phyloP scores from a whole-genome alignment of 2,113 vertebrate genomes.

The Engystomops pustulosus region DNA sequence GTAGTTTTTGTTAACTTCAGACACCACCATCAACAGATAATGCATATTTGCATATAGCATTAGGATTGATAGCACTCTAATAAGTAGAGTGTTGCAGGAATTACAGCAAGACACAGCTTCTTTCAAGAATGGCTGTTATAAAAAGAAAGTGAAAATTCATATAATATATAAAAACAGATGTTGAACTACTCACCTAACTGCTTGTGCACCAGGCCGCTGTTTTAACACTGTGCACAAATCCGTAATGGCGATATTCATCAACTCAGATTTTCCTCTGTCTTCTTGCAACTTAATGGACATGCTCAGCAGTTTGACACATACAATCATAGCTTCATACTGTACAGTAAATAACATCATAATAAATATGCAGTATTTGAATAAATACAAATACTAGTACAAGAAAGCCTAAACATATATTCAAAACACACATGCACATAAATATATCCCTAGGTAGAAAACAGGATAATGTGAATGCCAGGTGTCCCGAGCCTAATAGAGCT shows the following conservation, averaged over 20 bases:
- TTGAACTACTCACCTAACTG: slow-evolving; percentile 81
- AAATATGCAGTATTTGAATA: not conserved
- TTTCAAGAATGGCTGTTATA: slow-evolving; percentile 12
- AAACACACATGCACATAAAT: too few species aligned
- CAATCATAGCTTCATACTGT: slow-evolving; percentile 94
- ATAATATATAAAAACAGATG: not conserved
- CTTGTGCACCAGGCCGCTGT: slow-evolving; percentile 92
- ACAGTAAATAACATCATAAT: slow-evolving; percentile 45
- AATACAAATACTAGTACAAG: not conserved
- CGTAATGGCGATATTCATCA: slow-evolving; percentile 85
- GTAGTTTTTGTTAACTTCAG: too few species aligned
- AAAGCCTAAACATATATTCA: not conserved
- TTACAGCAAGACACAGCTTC: not conserved
- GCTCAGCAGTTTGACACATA: slow-evolving; percentile 85
- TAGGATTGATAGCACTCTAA: not conserved
- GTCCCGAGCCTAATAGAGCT: too few species aligned
- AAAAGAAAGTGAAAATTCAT: not conserved
- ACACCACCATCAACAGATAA: too few species aligned
- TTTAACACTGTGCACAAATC: slow-evolving; percentile 83
- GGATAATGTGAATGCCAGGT: too few species aligned
- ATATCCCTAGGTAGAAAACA: too few species aligned
- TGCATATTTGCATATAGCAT: too few species aligned
- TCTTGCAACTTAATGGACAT: slow-evolving; percentile 88
- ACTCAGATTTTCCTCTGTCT: slow-evolving; percentile 78
- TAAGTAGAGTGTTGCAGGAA: too few species aligned